Base-by-base conservation (phyloP, 2,113 vertebrate genomes). In the Hypocryptadius cinnamomeus region DNA sequence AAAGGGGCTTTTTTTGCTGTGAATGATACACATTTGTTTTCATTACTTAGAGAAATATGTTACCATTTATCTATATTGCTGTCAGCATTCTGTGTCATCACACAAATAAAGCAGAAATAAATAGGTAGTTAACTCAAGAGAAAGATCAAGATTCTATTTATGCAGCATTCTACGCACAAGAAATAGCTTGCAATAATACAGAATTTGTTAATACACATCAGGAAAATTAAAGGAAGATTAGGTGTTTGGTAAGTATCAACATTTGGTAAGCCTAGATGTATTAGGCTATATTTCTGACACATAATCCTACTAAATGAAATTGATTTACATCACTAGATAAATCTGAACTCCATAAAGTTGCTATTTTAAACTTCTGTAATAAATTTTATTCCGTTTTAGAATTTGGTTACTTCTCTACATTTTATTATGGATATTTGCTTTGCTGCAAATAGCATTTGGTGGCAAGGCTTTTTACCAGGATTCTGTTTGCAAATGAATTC, bases 321-420 rank as follows among this genome's bases (percentile, higher is more conserved):
- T 91, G 53, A 93, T 91, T 93, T 93, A 79, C 50, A 90, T 91
- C 50, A 83, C 50, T 61, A 85, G 47, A 82, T 78, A 91, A 85
- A 85, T 61, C 42, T 79, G 64, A 77, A 68, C 40, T 54, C 45
- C 23, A 53, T 70, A 72, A 83, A 85, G 23, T 42, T 69, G n/a
- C 25, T 91, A 80, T 89, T 89, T 95, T 89, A 73, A 85, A 54
- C 68, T 72, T 71, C 56, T 59, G 51, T 61, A 72, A 85, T 79
- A 71, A 40, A 74, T 74, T 79, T 78, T 33, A 64, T 87, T 91
- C 24, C 48, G 10, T 79, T 81, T 91, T 65, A 83, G 23, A 76
- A 81, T 92, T 78, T 94, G 47, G 30, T 93, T 92, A 59, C 59
- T 53, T 65, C 37, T 87, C 16, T 85, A 35, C 35, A 77, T 89